A percentile compares a stretch with the other conserved stretches of the same genome.
These are phyloP conservation scores for Diabrotica balteata DNA, from an alignment of 2,888 invertebrate genomes.

Conservation along the genomic window DNA sequence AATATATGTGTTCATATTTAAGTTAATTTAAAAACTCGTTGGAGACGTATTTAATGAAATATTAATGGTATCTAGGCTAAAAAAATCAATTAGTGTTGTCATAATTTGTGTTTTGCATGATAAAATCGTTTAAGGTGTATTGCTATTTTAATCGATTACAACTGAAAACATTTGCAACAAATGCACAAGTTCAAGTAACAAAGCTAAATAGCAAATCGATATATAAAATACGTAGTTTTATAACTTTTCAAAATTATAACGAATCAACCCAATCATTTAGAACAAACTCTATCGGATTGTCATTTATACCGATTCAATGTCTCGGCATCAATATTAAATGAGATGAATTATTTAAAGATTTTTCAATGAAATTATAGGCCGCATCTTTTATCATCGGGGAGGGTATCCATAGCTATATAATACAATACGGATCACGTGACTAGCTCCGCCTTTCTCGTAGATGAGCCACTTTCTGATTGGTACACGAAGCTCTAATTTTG, in stretches of 20 bases:
- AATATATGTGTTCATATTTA: no score
- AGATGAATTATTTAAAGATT: slow-evolving; percentile 37
- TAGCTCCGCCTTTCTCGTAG: slow-evolving; percentile 33
- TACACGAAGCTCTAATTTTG: slow-evolving; percentile 40
- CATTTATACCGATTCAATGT: slow-evolving; percentile 31
- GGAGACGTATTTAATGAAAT: no score
- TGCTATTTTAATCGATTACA: not conserved
- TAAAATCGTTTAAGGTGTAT: not conserved
- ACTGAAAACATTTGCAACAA: slow-evolving; percentile 2
- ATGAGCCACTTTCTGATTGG: slow-evolving; percentile 38
- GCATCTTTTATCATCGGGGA: slow-evolving; percentile 35
- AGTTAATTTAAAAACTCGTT: no score
- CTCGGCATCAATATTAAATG: slow-evolving; percentile 36
- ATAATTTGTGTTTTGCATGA: no score
- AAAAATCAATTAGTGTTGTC: no score
- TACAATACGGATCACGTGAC: slow-evolving; percentile 32
- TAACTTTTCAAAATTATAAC: slow-evolving; percentile 20
- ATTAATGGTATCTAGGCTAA: no score
- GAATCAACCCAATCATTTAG: slow-evolving; percentile 33
- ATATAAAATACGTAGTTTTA: slow-evolving; percentile 4
- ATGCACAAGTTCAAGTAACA: slow-evolving; percentile 14
- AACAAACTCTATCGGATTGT: slow-evolving; percentile 33
- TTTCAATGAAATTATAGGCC: slow-evolving; percentile 39
- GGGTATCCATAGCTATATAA: slow-evolving; percentile 20
- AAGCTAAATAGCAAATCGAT: slow-evolving; percentile 20